Conservation (phyloP, 92 coral and sea anemone genomes). For the Umimayanthus kanabou region DNA sequence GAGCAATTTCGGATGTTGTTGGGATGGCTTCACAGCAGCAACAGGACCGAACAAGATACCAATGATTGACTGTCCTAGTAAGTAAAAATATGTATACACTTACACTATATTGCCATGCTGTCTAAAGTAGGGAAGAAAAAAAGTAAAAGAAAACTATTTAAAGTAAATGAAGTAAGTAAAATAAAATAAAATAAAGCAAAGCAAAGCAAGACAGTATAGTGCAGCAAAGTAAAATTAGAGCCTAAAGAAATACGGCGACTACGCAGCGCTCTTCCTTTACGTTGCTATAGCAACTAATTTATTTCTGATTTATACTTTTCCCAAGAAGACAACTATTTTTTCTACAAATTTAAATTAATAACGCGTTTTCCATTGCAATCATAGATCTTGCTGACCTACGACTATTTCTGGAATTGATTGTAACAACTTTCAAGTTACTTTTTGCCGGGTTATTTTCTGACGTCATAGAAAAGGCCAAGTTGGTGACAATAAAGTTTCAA, state of each 20-base stretch:
- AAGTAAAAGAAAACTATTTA: too few relatives aligned
- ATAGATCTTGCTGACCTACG: background rate
- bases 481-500: too few relatives aligned
- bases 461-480: too few relatives aligned
- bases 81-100: background rate
- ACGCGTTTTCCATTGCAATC: too few relatives aligned
- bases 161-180: background rate
- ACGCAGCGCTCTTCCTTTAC: background rate
- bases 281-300: background rate
- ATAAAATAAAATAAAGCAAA: background rate
- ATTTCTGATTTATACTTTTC: background rate
- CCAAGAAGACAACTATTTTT: too few relatives aligned
- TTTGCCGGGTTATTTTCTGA: too few relatives aligned
- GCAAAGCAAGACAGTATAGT: background rate
- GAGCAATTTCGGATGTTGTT: constrained; percentile 11
- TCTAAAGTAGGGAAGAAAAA: background rate
- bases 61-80: constrained; percentile 4
- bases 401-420: background rate
- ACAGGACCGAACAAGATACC: constrained; percentile 19
- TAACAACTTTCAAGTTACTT: too few relatives aligned
- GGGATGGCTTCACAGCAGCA: background rate
- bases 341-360: too few relatives aligned
- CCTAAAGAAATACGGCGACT: too few relatives aligned
- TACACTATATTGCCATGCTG: background rate
- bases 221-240: background rate